A percentile compares a stretch with the other conserved stretches of the same genome.
Conservation (phyloP, 2,113 vertebrate species). For the Eonycteris spelaea region DNA sequence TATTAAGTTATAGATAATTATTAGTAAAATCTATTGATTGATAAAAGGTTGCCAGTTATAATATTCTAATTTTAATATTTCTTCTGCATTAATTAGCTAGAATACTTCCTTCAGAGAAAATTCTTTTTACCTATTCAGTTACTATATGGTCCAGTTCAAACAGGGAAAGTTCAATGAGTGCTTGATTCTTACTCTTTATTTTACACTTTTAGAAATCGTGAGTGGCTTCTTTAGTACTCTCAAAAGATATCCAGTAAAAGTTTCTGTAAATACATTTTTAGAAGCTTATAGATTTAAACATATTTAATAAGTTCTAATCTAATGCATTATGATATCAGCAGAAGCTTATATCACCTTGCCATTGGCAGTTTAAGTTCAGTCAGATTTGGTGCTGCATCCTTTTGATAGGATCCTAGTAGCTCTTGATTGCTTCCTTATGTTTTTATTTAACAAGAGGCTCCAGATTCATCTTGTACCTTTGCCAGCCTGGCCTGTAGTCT, state of each 20-base stretch:
- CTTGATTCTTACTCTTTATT: not conserved
- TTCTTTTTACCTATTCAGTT: not conserved
- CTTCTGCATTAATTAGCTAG: not conserved
- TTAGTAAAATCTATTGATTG: not conserved
- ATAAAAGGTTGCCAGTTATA: not conserved
- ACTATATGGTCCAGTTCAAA: not conserved
- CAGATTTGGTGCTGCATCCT: not conserved
- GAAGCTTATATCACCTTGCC: not conserved
- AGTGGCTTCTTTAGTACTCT: not conserved
- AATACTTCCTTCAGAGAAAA: not conserved
- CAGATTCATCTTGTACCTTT: not conserved
- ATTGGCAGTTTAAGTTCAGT: not conserved
- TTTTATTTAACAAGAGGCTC: not conserved
- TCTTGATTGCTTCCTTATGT: not conserved
- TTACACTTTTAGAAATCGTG: not conserved
- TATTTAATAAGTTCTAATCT: not conserved
- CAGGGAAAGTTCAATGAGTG: not conserved
- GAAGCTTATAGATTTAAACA: not conserved
- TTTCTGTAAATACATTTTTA: not conserved
- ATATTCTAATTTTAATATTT: not conserved
- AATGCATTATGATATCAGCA: not conserved
- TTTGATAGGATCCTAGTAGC: not conserved
- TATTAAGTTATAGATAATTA: not conserved
- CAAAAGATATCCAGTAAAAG: not conserved
- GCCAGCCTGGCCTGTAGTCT: not conserved